These are phyloP conservation scores for Streblospio benedicti DNA, from an alignment of 1,140 invertebrate genomes.

Conservation along the genomic window DNA sequence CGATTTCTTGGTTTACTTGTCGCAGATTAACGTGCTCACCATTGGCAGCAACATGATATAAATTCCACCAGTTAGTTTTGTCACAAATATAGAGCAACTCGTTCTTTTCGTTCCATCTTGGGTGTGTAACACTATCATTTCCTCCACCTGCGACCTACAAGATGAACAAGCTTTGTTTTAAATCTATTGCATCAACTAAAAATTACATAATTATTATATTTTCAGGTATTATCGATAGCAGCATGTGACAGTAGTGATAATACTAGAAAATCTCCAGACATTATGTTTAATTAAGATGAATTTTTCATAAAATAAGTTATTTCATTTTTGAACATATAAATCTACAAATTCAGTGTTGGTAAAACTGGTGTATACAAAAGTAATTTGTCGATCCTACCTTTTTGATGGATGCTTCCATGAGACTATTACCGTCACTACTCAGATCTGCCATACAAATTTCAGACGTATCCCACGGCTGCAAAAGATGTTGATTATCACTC, in stretches of 20 bases:
- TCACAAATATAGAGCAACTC: constrained; percentile 40
- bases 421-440: constrained; percentile 22
- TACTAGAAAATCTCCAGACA: too few relatives aligned
- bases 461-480: constrained; percentile 45
- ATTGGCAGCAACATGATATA: constrained; percentile 32
- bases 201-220: too few relatives aligned
- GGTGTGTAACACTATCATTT: constrained; percentile 33
- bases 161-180: not conserved
- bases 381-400: too few relatives aligned
- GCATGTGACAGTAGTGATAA: too few relatives aligned
- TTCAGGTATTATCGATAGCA: too few relatives aligned
- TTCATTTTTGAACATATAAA: too few relatives aligned
- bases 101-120: constrained; percentile 36
- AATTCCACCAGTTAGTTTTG: constrained; percentile 44
- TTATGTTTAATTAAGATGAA: too few relatives aligned
- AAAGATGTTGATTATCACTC: too few relatives aligned
- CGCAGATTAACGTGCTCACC: constrained; percentile 33
- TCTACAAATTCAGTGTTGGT: too few relatives aligned
- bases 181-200: too few relatives aligned
- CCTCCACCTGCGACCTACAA: constrained; percentile 26
- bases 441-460: constrained; percentile 34
- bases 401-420: constrained; percentile 18
- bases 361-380: too few relatives aligned
- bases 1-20: constrained; percentile 29
- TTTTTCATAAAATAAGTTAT: too few relatives aligned